phyloP scores from a whole-genome alignment of 1,140 invertebrate genomes.

The Apis dorsata region DNA sequence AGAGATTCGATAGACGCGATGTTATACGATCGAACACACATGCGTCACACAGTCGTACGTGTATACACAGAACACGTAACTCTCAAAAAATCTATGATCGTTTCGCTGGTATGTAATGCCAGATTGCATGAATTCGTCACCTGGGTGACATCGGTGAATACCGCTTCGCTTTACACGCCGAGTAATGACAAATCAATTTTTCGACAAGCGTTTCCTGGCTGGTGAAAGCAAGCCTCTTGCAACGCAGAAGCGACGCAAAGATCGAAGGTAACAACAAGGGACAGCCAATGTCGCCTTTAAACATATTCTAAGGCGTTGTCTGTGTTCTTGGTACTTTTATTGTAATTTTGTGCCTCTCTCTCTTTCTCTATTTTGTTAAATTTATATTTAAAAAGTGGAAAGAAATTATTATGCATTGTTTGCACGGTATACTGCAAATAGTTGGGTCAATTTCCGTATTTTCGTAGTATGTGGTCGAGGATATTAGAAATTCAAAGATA shows the following conservation, averaged over 20 bases:
- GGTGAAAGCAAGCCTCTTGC: slow-evolving; percentile 13
- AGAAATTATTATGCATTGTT: no score
- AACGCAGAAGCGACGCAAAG: slow-evolving; percentile 18
- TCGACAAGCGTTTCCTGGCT: slow-evolving; percentile 58
- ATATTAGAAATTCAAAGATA: slow-evolving; percentile 56
- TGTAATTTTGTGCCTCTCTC: slow-evolving; percentile 60
- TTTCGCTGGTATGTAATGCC: slow-evolving; percentile 14
- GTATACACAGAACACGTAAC: slow-evolving; percentile 5
- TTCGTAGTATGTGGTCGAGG: background rate
- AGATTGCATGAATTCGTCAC: slow-evolving; percentile 27
- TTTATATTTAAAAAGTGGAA: no score
- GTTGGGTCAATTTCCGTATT: background rate
- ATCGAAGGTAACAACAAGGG: slow-evolving; percentile 21
- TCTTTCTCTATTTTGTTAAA: no score
- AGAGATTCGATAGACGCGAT: background rate
- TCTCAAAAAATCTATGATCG: slow-evolving; percentile 38
- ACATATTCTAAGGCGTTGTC: background rate
- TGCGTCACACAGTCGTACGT: background rate
- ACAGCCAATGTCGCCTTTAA: slow-evolving; percentile 42
- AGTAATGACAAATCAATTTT: slow-evolving; percentile 78
- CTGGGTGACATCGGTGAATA: slow-evolving; percentile 12
- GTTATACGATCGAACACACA: background rate
- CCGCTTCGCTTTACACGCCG: slow-evolving; percentile 42
- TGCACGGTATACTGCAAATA: background rate
- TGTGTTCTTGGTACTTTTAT: slow-evolving; percentile 32